Base-by-base conservation (phyloP, 2,113 vertebrate genomes). In the Brachyhypopomus gauderio region DNA sequence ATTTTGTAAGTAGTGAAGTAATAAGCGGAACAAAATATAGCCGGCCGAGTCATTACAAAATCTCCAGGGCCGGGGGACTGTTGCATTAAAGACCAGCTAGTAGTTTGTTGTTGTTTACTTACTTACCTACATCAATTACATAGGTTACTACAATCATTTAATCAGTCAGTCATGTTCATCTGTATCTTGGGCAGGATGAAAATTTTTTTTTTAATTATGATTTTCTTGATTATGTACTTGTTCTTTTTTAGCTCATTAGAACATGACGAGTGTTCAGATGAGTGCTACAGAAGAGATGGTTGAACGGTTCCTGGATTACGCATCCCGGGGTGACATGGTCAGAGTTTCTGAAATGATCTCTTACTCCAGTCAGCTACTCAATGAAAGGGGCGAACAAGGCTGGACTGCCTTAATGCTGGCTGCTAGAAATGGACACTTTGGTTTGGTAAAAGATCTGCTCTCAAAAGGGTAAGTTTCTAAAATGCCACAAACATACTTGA, bases 381-480 rank as follows among this genome's bases (percentile, higher is more conserved):
- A 98, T 64, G 89, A 90, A 83, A 81, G 89, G 9, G 90, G 92
- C 25, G 82, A 86, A 78, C 95, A 93, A 0, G 95, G 96, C 86
- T 99, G 97, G 97, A 97, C 95, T 4, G 96, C 96, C 1, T 85
- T 99, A 80, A 99, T 98, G 97, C 90, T 95, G 23, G 95, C 92
- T 0, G 93, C 96, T 5, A 93, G 97, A 60, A 96, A 97, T 20
- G 97, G 97, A 22, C 96, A 98, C 82, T 80, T 85, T 3, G 78
- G 90, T 0, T 83, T 92, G 67, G 94, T 90, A 69, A 90, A 92
- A 25, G 52, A 86, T 77, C 94, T 98, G 64, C 92, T 98, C 81
- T 89, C 93, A 5, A 90, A 92, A 75, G 94, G 97, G 97, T 99
- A 94, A 92, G 66, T 70, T n/a, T 20, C 1, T 6, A 30, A 72